Percentiles rank a stretch among this genome's conserved stretches.
These are phyloP conservation scores for Axea sp. DNA, from an alignment of 2,888 invertebrate genomes.

Conservation along the genomic window DNA sequence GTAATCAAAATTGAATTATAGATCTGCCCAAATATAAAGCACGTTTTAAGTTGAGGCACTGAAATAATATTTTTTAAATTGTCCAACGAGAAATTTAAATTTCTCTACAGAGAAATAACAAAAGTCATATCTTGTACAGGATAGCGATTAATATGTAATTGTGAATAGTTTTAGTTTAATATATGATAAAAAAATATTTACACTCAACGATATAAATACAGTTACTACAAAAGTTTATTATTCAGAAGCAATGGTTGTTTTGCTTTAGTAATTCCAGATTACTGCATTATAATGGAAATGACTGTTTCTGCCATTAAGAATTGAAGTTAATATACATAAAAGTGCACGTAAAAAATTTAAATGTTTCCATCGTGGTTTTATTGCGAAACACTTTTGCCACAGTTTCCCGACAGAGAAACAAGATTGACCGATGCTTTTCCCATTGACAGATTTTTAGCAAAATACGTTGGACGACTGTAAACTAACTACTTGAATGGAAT, in stretches of 20 bases:
- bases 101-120: no score
- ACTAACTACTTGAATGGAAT: slow-evolving; percentile 42
- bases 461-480: slow-evolving; percentile 11
- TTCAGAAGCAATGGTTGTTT: slow-evolving; percentile 9
- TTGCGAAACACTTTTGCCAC: no score
- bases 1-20: no score
- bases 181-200: not conserved
- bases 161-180: not conserved
- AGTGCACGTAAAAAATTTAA: no score
- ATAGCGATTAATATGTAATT: slow-evolving; percentile 1
- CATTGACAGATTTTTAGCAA: slow-evolving; percentile 12
- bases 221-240: slow-evolving; percentile 16
- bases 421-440: no score
- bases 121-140: no score
- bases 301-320: slow-evolving; percentile 21
- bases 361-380: slow-evolving; percentile 29
- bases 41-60: no score
- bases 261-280: not conserved
- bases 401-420: no score
- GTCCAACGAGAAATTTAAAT: no score
- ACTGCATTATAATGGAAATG: slow-evolving; percentile 19
- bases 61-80: no score
- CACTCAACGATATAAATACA: slow-evolving; percentile 3
- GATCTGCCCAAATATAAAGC: no score
- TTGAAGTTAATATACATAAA: no score